A percentile compares a stretch with the other conserved stretches of the same genome.
Conservation (phyloP, 2,113 vertebrate genomes). For the Morone saxatilis region DNA sequence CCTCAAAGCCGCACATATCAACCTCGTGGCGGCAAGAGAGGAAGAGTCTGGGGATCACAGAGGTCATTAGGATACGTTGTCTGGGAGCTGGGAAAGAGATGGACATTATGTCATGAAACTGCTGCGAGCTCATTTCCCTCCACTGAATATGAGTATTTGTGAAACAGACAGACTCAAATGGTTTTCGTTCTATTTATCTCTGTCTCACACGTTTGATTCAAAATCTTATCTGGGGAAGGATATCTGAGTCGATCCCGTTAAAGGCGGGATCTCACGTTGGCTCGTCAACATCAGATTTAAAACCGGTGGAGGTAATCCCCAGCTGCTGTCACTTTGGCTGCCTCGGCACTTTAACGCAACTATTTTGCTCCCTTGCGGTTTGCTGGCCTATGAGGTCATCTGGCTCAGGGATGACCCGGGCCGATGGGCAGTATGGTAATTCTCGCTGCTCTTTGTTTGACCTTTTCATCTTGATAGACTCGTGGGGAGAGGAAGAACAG, state of each 20-base stretch:
- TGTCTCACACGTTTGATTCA: background rate
- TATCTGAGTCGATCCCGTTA: slow-evolving; percentile 28
- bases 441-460: slow-evolving; percentile 36
- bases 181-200: slow-evolving; percentile 3
- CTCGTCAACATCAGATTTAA: background rate
- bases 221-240: slow-evolving; percentile 16
- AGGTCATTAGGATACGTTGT: background rate
- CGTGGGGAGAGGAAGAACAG: slow-evolving; percentile 5
- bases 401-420: background rate
- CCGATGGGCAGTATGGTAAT: slow-evolving; percentile 16
- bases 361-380: slow-evolving; percentile 2
- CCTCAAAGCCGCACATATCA: background rate
- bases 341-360: background rate
- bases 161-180: background rate
- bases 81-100: background rate
- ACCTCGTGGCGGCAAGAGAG: background rate
- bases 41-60: background rate
- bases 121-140: background rate
- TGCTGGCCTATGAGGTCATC: slow-evolving; percentile 28
- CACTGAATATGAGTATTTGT: slow-evolving; percentile 22
- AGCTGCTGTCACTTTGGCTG: background rate
- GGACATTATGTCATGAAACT: background rate
- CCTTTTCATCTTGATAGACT: slow-evolving; percentile 54
- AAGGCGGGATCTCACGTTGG: slow-evolving; percentile 12
- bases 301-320: slow-evolving; percentile 17